A percentile compares a stretch with the other conserved stretches of the same genome.
Conservation (phyloP, 2,797 vertebrate genomes). For the Poecilia wingei region DNA sequence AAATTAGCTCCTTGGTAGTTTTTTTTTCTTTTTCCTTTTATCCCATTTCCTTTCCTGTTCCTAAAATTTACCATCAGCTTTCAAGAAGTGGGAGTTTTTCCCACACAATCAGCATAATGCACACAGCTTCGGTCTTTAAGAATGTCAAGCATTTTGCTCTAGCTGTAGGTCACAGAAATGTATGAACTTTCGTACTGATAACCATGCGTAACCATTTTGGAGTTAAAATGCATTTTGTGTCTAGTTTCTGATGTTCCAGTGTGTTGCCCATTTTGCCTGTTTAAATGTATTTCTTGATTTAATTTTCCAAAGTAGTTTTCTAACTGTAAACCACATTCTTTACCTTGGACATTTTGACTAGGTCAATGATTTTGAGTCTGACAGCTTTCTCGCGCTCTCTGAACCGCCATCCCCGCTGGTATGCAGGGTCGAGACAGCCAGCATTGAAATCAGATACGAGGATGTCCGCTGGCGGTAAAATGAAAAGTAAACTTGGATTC, state of each 20-base stretch:
- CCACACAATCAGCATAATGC: background rate
- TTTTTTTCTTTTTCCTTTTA: background rate
- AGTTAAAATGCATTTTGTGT: background rate
- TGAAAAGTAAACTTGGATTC: conserved; percentile 30
- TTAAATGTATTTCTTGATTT: conserved; percentile 12
- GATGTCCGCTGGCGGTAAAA: conserved; percentile 36
- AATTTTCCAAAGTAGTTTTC: conserved; percentile 14
- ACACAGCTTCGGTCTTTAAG: background rate
- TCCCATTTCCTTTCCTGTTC: background rate
- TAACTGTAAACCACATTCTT: conserved; percentile 4
- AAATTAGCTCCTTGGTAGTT: background rate
- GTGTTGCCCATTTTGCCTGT: background rate
- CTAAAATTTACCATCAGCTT: background rate
- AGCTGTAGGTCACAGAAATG: background rate
- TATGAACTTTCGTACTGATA: background rate
- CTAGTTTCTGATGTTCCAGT: background rate
- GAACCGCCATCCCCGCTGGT: conserved; percentile 25
- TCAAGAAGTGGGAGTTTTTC: background rate
- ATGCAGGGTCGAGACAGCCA: conserved; percentile 10
- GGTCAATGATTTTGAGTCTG: conserved; percentile 18
- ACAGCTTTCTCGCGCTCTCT: conserved; percentile 8
- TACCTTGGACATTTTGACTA: conserved; percentile 12
- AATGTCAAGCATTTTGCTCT: background rate
- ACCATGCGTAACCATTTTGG: background rate
- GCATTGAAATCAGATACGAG: conserved; percentile 34